These are phyloP conservation scores for Sycophaga agraensis DNA, from an alignment of 1,140 invertebrate species.

Conservation along the genomic window DNA sequence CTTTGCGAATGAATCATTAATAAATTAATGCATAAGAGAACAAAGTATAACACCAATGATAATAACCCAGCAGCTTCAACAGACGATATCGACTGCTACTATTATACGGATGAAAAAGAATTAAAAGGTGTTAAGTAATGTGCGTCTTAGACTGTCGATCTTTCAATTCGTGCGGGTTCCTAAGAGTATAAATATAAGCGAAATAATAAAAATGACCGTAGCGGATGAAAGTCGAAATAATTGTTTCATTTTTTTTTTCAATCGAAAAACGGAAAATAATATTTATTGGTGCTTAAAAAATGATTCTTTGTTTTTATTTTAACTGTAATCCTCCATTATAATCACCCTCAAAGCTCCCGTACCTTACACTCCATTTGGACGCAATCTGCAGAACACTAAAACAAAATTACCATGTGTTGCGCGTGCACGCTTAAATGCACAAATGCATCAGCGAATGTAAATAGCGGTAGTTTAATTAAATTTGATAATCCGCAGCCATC, in stretches of 20 bases:
- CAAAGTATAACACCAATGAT: neutral
- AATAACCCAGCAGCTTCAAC: neutral
- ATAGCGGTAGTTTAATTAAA: too few relatives aligned
- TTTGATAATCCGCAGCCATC: too few relatives aligned
- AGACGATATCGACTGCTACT: slow-evolving; percentile 2
- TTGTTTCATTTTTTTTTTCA: slow-evolving; percentile 12
- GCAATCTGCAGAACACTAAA: too few relatives aligned
- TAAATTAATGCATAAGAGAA: neutral
- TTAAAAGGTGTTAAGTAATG: slow-evolving; percentile 10
- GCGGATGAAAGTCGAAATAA: slow-evolving; percentile 11
- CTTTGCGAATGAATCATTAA: neutral
- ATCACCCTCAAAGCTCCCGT: too few relatives aligned
- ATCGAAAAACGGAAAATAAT: slow-evolving; percentile 22
- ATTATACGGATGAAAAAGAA: neutral
- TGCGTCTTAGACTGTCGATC: slow-evolving; percentile 17
- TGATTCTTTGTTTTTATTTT: slow-evolving; percentile 6
- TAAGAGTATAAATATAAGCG: slow-evolving; percentile 2
- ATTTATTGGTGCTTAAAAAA: slow-evolving; percentile 27
- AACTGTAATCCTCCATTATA: too few relatives aligned
- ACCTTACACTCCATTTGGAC: too few relatives aligned
- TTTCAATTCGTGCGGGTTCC: slow-evolving; percentile 15
- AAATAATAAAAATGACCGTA: neutral
- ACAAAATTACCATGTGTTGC: too few relatives aligned
- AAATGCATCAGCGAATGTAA: too few relatives aligned
- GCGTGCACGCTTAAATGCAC: too few relatives aligned